Evolutionary conservation across 2,888 invertebrate species (phyloP).

Genomic region (Oegoconia quadripuncta): DNA sequence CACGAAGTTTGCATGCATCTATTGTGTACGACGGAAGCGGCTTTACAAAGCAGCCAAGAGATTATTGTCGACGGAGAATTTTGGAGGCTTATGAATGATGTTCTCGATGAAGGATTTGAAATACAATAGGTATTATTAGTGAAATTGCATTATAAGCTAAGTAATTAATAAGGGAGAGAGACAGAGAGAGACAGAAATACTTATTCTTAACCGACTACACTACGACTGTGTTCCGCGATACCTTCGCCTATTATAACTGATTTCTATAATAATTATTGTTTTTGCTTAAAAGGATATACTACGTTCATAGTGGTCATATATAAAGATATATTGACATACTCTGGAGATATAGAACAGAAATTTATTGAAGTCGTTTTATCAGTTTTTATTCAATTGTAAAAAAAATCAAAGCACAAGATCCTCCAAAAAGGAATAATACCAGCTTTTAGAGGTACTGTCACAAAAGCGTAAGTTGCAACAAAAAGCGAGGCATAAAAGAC

Average conservation of each 20-base stretch:
- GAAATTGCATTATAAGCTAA: conserved; percentile 29
- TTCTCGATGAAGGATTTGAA: conserved; percentile 41
- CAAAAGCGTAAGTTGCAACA: conserved; percentile 14
- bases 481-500: conserved; percentile 23
- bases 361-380: too few species aligned
- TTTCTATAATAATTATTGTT: too few species aligned
- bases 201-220: too few species aligned
- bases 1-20: conserved; percentile 76
- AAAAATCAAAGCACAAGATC: too few species aligned
- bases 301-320: too few species aligned
- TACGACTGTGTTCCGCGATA: too few species aligned
- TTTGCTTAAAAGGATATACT: too few species aligned
- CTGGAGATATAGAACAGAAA: too few species aligned
- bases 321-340: too few species aligned
- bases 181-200: too few species aligned
- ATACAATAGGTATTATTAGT: conserved; percentile 39
- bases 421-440: conserved; percentile 12
- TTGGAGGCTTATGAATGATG: conserved; percentile 52
- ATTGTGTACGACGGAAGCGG: conserved; percentile 74
- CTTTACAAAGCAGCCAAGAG: conserved; percentile 61
- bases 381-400: too few species aligned
- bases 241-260: too few species aligned
- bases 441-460: conserved; percentile 16
- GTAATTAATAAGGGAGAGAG: conserved; percentile 19
- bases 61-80: conserved; percentile 58